Evolutionary conservation across 2,888 invertebrate genomes (phyloP), one percentile per base, ranked within the genome.

Genomic region (Gnatocerus cornutus): DNA sequence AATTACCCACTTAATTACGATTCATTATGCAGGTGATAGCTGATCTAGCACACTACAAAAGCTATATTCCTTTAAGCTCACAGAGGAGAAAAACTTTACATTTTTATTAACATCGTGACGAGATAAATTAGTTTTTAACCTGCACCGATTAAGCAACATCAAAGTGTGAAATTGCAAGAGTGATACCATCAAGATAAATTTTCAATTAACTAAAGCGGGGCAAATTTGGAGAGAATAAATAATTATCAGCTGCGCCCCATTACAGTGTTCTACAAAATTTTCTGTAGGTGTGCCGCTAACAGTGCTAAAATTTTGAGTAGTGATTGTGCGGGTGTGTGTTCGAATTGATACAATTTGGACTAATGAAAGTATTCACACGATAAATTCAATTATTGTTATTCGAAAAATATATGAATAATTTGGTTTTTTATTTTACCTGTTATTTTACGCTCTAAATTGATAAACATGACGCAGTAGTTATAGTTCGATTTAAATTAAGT

Each of bases 1-100:
- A 37, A 39, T 55, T 55, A 55, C 53, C 30, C 55, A 56, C 56
- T 43, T 41, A 56, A 56, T 56, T 56, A 56, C 41, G 41, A 56
- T 27, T 41, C 27, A 56, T 56, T 41, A 56, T 56, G 41, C 27
- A 56, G 56, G 56, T 56, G 56, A 41, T 41, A 8, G 56, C 56
- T 27, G 37, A n/a, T n/a, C n/a, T n/a, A n/a, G n/a, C n/a, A n/a
- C n/a, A n/a, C n/a, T n/a, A n/a, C n/a, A n/a, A n/a, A n/a, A n/a
- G n/a, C n/a, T 33, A 33, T 1, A 33, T 33, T 33, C 7, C n/a
- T 33, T 29, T 16, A 50, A 50, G 48, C 27, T 29, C 48, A 29
- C 27, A 16, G 46, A 46, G n/a, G n/a, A 33, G 6, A n/a, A 33
- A 33, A 33, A 33, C 1, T 1, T 9, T 6, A 33, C 33, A 33